Evolutionary conservation across 2,113 vertebrate genomes (phyloP).

Genomic region (Xiphorhynchus elegans): DNA sequence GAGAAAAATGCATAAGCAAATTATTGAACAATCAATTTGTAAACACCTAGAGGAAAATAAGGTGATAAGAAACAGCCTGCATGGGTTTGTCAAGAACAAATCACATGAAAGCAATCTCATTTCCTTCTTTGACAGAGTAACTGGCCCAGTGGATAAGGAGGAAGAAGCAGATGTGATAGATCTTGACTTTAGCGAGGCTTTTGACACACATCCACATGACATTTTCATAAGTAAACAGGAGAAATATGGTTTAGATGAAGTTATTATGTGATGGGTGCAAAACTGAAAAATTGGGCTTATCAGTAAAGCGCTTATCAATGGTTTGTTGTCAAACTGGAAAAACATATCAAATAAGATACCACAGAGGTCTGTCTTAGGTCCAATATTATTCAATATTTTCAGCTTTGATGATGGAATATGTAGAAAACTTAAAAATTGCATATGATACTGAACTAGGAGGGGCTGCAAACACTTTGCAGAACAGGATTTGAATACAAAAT

Average conservation of each 20-base stretch:
- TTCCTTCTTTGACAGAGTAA: slow-evolving; percentile 56
- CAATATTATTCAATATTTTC: not conserved
- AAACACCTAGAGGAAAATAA: slow-evolving; percentile 56
- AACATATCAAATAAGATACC: not conserved
- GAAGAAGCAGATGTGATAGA: slow-evolving; percentile 38
- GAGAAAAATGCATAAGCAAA: slow-evolving; percentile 22
- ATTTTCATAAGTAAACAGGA: slow-evolving; percentile 49
- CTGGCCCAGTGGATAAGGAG: slow-evolving; percentile 36
- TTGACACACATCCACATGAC: slow-evolving; percentile 31
- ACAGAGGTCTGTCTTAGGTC: not conserved
- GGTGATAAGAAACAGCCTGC: slow-evolving; percentile 50
- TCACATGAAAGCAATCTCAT: slow-evolving; percentile 51
- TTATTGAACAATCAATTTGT: slow-evolving; percentile 60
- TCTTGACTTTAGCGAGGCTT: slow-evolving; percentile 26
- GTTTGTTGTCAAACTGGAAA: slow-evolving; percentile 21
- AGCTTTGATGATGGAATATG: not conserved
- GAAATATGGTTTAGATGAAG: slow-evolving; percentile 36
- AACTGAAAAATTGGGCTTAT: slow-evolving; percentile 28
- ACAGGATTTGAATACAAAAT: slow-evolving; percentile 13
- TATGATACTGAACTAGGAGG: not conserved
- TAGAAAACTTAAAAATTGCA: not conserved
- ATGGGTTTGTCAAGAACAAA: slow-evolving; percentile 55
- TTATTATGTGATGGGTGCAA: slow-evolving; percentile 20
- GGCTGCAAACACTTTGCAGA: not conserved
- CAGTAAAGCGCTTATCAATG: not conserved